Conservation (phyloP, 2,888 invertebrate genomes). For the Acanthosepion lycidas region DNA sequence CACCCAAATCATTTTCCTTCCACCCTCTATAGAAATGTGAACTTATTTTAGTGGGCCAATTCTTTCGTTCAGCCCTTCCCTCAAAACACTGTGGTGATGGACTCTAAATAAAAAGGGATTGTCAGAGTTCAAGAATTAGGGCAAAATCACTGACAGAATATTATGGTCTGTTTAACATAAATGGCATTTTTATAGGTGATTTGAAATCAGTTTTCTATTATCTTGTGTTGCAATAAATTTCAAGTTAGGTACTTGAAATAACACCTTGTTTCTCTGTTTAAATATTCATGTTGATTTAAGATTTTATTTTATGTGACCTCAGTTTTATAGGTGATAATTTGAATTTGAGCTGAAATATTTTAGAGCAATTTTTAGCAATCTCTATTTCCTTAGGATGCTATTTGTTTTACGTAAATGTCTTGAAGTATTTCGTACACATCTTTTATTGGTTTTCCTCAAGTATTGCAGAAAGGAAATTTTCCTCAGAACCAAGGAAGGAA, state of each 20-base stretch:
- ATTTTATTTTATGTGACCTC: too few species aligned
- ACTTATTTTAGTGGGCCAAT: too few species aligned
- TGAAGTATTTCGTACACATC: not conserved
- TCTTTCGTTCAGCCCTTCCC: too few species aligned
- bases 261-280: not conserved
- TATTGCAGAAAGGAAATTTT: not conserved
- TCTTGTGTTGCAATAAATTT: not conserved
- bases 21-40: too few species aligned
- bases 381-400: not conserved
- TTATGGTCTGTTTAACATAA: not conserved
- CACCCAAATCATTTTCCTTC: too few species aligned
- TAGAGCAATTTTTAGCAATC: not conserved
- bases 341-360: not conserved
- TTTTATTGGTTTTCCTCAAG: not conserved
- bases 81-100: too few species aligned
- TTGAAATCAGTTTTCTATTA: not conserved
- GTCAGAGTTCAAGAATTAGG: too few species aligned
- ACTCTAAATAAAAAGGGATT: too few species aligned
- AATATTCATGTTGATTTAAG: too few species aligned
- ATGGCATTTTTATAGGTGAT: not conserved
- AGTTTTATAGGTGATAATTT: not conserved
- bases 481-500: not conserved
- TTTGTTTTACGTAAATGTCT: not conserved
- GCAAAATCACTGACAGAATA: too few species aligned
- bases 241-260: not conserved